These are phyloP conservation scores for Heteromormyrus szaboi DNA, from an alignment of 2,797 vertebrate genomes.

Conservation along the genomic window DNA sequence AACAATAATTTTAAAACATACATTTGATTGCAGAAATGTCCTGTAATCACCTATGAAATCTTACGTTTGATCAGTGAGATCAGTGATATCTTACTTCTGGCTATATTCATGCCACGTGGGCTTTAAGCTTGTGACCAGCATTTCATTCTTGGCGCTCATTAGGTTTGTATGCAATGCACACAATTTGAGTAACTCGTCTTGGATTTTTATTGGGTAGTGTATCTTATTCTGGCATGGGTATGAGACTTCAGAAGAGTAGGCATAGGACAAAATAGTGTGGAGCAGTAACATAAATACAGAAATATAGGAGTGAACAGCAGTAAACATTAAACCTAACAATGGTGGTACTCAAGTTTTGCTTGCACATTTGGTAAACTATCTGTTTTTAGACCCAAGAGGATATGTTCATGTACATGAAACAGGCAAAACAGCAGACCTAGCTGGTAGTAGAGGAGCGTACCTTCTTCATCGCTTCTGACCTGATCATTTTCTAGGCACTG, in stretches of 20 bases:
- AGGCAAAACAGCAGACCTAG: background rate
- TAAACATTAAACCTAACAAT: background rate
- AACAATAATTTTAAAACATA: background rate
- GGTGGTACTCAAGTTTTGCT: background rate
- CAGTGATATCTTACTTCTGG: background rate
- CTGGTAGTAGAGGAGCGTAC: background rate
- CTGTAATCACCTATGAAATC: background rate
- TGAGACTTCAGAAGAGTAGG: background rate
- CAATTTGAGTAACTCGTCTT: background rate
- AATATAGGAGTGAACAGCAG: background rate
- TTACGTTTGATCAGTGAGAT: background rate
- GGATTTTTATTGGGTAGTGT: background rate
- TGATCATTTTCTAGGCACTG: conserved; percentile 54
- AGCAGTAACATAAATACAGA: background rate
- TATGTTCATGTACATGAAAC: background rate
- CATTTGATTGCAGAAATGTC: background rate
- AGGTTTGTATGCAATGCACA: background rate
- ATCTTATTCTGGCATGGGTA: background rate
- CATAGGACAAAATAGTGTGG: background rate
- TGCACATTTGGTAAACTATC: background rate
- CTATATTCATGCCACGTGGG: background rate
- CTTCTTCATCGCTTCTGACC: background rate
- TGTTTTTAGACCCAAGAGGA: background rate
- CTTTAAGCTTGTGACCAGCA: background rate
- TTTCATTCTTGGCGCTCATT: background rate